Conservation (phyloP, 1,140 invertebrate genomes). For the Acyrthosiphon pisum region DNA sequence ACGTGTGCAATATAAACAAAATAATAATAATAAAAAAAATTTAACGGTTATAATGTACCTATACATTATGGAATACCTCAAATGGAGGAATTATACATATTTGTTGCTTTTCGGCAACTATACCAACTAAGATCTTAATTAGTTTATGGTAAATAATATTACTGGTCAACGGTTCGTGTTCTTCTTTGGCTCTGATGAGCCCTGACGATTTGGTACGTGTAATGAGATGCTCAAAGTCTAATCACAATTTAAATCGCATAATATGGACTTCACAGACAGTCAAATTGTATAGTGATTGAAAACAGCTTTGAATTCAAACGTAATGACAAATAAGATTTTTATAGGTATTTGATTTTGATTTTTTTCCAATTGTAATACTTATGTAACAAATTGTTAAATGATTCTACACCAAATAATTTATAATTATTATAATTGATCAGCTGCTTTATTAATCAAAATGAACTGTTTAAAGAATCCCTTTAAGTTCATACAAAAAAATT, state of each 20-base stretch:
- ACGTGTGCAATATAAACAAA: constrained; percentile 25
- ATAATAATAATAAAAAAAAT: constrained; percentile 25
- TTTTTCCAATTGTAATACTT: background rate
- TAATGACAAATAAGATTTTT: background rate
- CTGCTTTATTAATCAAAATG: background rate
- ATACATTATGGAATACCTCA: background rate
- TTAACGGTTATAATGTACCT: background rate
- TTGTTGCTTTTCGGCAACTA: background rate
- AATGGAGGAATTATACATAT: background rate
- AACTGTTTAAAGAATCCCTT: background rate
- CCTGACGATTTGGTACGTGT: background rate
- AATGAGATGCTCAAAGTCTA: background rate
- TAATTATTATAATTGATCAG: background rate
- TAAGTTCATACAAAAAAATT: background rate
- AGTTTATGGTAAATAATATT: constrained; percentile 8
- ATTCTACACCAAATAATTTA: background rate
- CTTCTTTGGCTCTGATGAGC: background rate
- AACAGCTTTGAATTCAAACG: background rate
- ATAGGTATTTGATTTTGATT: background rate
- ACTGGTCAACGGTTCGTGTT: background rate
- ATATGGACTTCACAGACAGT: background rate
- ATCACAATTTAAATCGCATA: background rate
- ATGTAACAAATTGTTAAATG: background rate
- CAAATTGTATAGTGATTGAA: background rate
- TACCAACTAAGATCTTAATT: background rate